Conservation (phyloP, 2,113 vertebrate species). For the Synchiropus splendidus region DNA sequence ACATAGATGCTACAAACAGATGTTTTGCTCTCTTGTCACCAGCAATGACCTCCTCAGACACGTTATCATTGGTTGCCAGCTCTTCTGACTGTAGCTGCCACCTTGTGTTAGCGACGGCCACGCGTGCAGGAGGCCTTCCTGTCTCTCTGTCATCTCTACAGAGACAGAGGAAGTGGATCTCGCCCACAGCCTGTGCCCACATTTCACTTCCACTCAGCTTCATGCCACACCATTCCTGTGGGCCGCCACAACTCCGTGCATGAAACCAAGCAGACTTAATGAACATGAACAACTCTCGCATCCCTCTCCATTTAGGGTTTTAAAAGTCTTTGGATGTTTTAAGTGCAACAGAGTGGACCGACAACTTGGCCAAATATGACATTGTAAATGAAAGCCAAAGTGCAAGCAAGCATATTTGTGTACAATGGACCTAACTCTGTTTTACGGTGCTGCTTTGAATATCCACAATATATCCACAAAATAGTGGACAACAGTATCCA, state of each 20-base stretch:
- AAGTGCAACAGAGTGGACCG: slow-evolving; percentile 19
- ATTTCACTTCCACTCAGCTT: slow-evolving; percentile 63
- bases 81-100: slow-evolving; percentile 54
- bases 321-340: slow-evolving; percentile 38
- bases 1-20: slow-evolving; percentile 48
- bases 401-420: slow-evolving; percentile 34
- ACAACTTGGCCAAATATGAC: slow-evolving; percentile 25
- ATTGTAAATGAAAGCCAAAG: slow-evolving; percentile 34
- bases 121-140: slow-evolving; percentile 47
- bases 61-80: slow-evolving; percentile 52
- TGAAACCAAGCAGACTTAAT: slow-evolving; percentile 53
- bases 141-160: slow-evolving; percentile 58
- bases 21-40: slow-evolving; percentile 55
- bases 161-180: slow-evolving; percentile 55
- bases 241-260: slow-evolving; percentile 33
- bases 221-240: slow-evolving; percentile 37
- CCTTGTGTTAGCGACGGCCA: slow-evolving; percentile 53
- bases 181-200: slow-evolving; percentile 58
- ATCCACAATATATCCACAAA: no score
- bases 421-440: no score
- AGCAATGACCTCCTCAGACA: slow-evolving; percentile 50
- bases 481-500: no score
- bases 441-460: no score
- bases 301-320: slow-evolving; percentile 41
- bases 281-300: slow-evolving; percentile 47